A percentile compares a stretch with the other conserved stretches of the same genome.
Conservation (phyloP, 1,140 invertebrate genomes). For the Cherax quadricarinatus region DNA sequence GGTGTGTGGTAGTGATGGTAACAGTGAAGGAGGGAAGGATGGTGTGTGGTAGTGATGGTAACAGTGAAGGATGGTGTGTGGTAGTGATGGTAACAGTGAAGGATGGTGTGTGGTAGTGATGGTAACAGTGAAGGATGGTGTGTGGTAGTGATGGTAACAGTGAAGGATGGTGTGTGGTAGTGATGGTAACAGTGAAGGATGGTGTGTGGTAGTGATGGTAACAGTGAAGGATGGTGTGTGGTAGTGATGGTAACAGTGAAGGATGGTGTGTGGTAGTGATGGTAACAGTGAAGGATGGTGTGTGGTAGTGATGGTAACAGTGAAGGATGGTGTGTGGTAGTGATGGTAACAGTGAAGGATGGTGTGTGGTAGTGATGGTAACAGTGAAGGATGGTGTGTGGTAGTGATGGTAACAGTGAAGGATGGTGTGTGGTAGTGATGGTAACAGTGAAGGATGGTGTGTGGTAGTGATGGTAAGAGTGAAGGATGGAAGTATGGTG, state of each 20-base stretch:
- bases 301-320: neutral
- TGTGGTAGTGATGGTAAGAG: neutral
- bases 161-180: neutral
- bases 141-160: conserved; percentile 4
- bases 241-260: too few species aligned
- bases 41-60: neutral
- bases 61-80: neutral
- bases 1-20: neutral
- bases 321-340: neutral
- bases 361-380: too few species aligned
- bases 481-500: neutral
- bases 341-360: neutral
- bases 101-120: too few species aligned
- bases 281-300: neutral
- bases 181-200: neutral
- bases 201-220: too few species aligned
- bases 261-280: neutral
- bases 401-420: conserved; percentile 8
- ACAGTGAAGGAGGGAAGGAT: conserved; percentile 9
- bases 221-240: neutral
- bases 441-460: neutral
- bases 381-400: neutral
- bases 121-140: neutral
- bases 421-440: neutral
- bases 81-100: neutral